Evolutionary conservation across 2,888 invertebrate species (phyloP).

Genomic region (Brachycybe producta): DNA sequence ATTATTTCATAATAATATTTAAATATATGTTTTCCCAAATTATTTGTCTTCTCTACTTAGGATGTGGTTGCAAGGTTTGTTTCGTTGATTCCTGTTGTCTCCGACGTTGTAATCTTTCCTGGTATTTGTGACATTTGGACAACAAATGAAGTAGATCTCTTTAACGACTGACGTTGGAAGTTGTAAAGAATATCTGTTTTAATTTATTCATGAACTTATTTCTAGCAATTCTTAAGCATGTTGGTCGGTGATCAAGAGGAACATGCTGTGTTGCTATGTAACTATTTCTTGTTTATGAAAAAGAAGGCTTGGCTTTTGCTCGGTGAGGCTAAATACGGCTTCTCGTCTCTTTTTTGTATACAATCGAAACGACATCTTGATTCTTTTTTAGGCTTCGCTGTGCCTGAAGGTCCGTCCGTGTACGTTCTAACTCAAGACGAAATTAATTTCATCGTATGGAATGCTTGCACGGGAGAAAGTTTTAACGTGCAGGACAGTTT

Average conservation of each 20-base stretch:
- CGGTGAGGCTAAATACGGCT: conserved; percentile 26
- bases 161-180: conserved; percentile 18
- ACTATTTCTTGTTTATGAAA: conserved; percentile 60
- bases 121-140: conserved; percentile 43
- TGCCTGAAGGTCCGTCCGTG: conserved; percentile 62
- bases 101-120: conserved; percentile 40
- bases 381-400: conserved; percentile 47
- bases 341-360: too few relatives aligned
- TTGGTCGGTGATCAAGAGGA: conserved; percentile 70
- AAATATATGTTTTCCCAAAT: neutral
- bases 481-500: conserved; percentile 56
- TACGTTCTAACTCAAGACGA: conserved; percentile 51
- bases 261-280: conserved; percentile 68
- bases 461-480: conserved; percentile 58
- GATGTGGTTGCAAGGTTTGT: conserved; percentile 48
- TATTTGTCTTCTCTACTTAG: too few relatives aligned
- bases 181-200: neutral
- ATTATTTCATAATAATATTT: neutral
- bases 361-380: conserved; percentile 5
- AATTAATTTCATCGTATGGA: conserved; percentile 47
- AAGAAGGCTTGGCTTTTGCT: conserved; percentile 46
- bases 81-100: conserved; percentile 49
- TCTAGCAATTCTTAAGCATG: conserved; percentile 59
- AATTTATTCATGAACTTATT: conserved; percentile 15
- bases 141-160: conserved; percentile 38